Evolutionary conservation across 2,888 invertebrate genomes (phyloP), one percentile per base, ranked within the genome.

Genomic region (Elmis aenea): DNA sequence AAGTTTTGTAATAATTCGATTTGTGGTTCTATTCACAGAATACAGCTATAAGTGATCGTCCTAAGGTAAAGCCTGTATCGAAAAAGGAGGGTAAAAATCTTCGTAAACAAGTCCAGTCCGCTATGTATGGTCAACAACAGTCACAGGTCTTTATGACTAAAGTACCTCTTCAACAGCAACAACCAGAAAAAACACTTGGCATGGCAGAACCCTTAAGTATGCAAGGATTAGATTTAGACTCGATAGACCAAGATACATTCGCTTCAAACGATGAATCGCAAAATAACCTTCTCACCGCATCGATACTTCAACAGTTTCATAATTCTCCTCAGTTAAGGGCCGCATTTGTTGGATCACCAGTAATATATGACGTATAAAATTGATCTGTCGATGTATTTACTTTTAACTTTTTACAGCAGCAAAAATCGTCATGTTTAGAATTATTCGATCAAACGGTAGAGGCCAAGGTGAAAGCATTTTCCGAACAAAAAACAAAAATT

Each of bases 41-140:
- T 58, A 84, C 83, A 39, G 83, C 85, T 46, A 84, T 87, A 55
- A 85, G 85, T 69, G 88, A 89, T 68, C 78, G 88, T 55, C 85
- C 86, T 39, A 87, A 86, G 67, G 86, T 83, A 25, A 89, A 87
- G 67, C 81, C 85, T 23, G 80, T 80, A 31, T 80, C 83, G 30
- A 85, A 88, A 64, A 87, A 86, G 64, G 86, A 85, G 62, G 78
- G 81, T 29, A 86, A 86, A 66, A 81, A 79, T 60, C 71, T 77
- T 42, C 75, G 83, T 52, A 85, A 85, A 53, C 70, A 71, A 50
- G 65, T 66, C 36, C 62, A 61, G 44, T 59, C 61, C 35, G 57
- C 64, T 40, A 41, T 54, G 28, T 71, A 72, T 55, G 69, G 74
- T 51, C 69, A 62, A 51, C 56, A 58, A 41, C 61, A 60, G 46